These are phyloP conservation scores for Chaitophorus viminalis DNA, from an alignment of 2,888 invertebrate genomes.

Conservation along the genomic window DNA sequence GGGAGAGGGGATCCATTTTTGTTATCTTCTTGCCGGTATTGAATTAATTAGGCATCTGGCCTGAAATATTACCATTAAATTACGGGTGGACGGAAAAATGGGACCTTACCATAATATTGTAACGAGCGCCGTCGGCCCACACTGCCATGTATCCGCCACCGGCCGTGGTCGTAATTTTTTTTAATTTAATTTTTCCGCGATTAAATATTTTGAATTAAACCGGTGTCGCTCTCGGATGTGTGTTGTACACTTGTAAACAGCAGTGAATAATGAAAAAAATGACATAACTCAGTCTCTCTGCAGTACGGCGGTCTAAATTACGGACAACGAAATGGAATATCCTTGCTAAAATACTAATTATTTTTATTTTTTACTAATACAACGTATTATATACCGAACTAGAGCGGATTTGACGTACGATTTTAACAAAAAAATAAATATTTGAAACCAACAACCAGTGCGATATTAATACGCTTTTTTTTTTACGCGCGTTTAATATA, in stretches of 20 bases:
- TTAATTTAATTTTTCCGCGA: not conserved
- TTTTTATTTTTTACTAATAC: not conserved
- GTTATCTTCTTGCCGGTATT: conserved; percentile 61
- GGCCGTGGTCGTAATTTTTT: too few relatives aligned
- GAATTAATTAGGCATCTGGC: conserved; percentile 61
- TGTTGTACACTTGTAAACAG: not conserved
- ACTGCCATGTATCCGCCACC: too few relatives aligned
- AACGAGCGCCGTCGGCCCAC: not conserved
- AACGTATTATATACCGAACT: not conserved
- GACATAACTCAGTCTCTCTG: not conserved
- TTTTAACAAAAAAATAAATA: too few relatives aligned
- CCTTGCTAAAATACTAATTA: not conserved
- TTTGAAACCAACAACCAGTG: too few relatives aligned
- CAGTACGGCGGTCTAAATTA: not conserved
- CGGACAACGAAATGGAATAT: not conserved
- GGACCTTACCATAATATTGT: conserved; percentile 22
- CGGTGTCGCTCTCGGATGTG: not conserved
- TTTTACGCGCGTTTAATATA: too few relatives aligned
- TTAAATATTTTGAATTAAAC: not conserved
- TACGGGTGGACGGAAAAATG: conserved; percentile 37
- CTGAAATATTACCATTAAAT: conserved; percentile 59
- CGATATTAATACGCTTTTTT: too few relatives aligned
- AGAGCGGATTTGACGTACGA: too few relatives aligned
- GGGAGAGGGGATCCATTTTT: conserved; percentile 47
- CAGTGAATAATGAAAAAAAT: not conserved